Conservation (phyloP, 2,113 vertebrate species). For the Prinia subflava region DNA sequence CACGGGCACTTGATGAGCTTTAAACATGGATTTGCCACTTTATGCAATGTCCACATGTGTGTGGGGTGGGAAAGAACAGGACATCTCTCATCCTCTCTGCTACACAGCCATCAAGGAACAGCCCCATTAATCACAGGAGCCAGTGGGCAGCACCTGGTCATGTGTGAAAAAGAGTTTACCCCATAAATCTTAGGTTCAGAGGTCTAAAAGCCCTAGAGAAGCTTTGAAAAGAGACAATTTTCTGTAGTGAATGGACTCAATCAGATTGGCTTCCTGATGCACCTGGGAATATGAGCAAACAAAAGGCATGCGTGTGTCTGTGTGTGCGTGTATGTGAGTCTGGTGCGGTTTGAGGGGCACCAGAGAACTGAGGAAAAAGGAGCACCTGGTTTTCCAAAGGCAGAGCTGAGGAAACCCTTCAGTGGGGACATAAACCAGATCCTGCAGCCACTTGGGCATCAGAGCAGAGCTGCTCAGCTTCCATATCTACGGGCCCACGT, state of each 20-base stretch:
- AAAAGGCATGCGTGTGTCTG: accelerated
- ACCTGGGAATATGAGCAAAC: background rate
- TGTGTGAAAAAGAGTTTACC: background rate
- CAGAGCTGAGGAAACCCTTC: background rate
- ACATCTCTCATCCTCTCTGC: background rate
- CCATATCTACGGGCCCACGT: accelerated
- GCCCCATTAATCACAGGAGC: accelerated
- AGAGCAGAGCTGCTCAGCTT: background rate
- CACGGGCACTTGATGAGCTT: background rate
- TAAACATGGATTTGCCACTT: background rate
- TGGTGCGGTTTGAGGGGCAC: background rate
- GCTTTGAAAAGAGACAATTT: background rate
- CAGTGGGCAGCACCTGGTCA: background rate
- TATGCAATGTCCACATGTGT: background rate
- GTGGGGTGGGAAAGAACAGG: background rate
- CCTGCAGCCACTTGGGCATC: accelerated
- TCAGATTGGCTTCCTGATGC: background rate
- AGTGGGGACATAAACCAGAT: background rate
- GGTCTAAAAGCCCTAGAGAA: background rate
- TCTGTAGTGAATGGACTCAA: background rate
- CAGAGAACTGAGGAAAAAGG: background rate
- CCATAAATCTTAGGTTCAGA: background rate
- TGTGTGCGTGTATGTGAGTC: accelerated
- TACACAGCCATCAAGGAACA: background rate
- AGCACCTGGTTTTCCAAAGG: background rate